A percentile compares a stretch with the other conserved stretches of the same genome.
Evolutionary conservation across 1,140 invertebrate species (phyloP).

Genomic region (Sinella curviseta): DNA sequence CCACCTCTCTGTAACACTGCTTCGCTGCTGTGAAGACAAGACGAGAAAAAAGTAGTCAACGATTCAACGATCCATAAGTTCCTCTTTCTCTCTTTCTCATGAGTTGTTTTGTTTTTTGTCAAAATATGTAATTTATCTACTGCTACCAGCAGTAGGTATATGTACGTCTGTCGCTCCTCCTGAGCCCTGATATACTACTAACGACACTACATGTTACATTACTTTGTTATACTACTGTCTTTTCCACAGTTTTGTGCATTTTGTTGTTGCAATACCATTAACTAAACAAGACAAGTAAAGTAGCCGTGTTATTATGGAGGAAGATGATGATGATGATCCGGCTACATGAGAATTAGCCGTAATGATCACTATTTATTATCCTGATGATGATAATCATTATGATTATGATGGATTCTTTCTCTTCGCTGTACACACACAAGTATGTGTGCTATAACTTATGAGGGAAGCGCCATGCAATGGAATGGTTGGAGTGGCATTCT

Average conservation of each 20-base stretch:
- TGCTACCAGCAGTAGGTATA: too few species aligned
- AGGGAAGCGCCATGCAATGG: too few species aligned
- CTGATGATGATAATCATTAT: conserved; percentile 22
- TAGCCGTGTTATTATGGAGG: background rate
- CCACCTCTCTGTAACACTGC: too few species aligned
- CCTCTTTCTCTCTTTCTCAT: too few species aligned
- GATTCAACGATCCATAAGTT: background rate
- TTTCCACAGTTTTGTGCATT: background rate
- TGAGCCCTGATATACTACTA: too few species aligned
- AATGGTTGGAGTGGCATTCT: background rate
- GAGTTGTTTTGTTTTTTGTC: background rate
- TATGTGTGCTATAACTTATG: too few species aligned
- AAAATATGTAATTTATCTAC: background rate
- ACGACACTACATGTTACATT: too few species aligned
- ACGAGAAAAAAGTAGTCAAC: background rate
- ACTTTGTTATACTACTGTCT: too few species aligned
- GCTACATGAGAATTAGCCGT: conserved; percentile 14
- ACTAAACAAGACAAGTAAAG: conserved; percentile 1
- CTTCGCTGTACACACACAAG: background rate
- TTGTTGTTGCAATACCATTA: background rate
- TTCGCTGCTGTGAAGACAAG: background rate
- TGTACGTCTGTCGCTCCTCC: too few species aligned
- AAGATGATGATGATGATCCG: background rate
- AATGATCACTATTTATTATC: conserved; percentile 24
- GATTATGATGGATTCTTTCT: conserved; percentile 13